Evolutionary conservation across 23 tunicate species (phyloP).

Genomic region (Diplosoma virens): DNA sequence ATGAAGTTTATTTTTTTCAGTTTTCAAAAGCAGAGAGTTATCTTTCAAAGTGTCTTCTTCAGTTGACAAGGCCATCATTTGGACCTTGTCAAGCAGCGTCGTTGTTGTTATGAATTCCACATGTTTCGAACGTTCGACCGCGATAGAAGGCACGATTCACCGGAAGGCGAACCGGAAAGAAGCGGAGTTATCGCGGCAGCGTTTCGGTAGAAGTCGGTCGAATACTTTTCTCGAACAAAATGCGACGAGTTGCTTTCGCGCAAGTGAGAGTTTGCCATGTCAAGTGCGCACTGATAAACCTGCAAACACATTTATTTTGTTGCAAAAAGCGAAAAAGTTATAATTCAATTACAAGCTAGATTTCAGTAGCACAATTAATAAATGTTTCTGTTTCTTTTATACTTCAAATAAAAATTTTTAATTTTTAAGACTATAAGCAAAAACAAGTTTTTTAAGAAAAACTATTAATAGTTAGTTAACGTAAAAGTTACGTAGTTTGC

Average conservation of each 20-base stretch:
- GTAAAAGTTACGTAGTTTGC: too few relatives aligned
- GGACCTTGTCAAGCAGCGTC: too few relatives aligned
- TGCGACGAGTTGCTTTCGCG: neutral
- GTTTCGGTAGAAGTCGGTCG: neutral
- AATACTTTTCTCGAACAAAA: constrained; percentile 29
- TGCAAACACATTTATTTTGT: too few relatives aligned
- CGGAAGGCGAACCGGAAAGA: neutral
- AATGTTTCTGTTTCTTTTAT: too few relatives aligned
- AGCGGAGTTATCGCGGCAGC: constrained; percentile 4
- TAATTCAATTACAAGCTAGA: neutral
- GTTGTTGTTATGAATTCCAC: constrained; percentile 14
- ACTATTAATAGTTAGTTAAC: too few relatives aligned
- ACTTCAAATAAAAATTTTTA: too few relatives aligned
- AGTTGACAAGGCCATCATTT: too few relatives aligned
- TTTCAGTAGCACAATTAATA: neutral
- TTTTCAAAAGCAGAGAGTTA: too few relatives aligned
- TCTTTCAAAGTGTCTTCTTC: too few relatives aligned
- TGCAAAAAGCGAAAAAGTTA: neutral
- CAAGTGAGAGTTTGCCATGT: constrained; percentile 19
- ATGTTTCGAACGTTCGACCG: neutral
- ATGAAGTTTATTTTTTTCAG: neutral
- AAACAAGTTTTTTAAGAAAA: too few relatives aligned
- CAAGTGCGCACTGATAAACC: constrained; percentile 14
- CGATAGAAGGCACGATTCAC: neutral
- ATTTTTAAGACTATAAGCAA: too few relatives aligned